phyloP scores from a whole-genome alignment of 2,888 invertebrate species.

The Ornithoptera priamus region DNA sequence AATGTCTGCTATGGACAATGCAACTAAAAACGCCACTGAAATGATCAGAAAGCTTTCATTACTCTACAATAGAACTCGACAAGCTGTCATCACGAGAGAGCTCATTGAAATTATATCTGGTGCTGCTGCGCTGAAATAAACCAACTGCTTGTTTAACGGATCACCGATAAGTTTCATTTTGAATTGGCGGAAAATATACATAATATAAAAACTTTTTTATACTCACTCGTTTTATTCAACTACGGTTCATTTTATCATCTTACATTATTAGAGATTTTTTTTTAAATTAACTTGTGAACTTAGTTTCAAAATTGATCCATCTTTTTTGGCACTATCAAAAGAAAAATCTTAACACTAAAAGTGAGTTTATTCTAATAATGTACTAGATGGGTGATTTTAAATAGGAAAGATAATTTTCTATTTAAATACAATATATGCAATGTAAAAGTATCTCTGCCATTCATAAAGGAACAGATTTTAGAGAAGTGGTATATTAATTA shows the following conservation, averaged over 20 bases:
- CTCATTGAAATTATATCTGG: constrained; percentile 95
- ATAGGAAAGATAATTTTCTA: too few species aligned
- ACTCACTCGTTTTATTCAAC: not conserved
- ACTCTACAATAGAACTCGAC: constrained; percentile 88
- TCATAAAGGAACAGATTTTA: too few species aligned
- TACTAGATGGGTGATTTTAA: too few species aligned
- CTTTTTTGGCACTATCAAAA: too few species aligned
- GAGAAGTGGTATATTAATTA: too few species aligned
- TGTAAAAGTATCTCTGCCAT: too few species aligned
- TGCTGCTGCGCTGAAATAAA: constrained; percentile 85
- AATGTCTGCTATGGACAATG: constrained; percentile 92
- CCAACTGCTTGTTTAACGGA: not conserved
- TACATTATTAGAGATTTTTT: too few species aligned
- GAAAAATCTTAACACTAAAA: too few species aligned
- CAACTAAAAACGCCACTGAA: constrained; percentile 89
- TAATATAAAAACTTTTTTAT: not conserved
- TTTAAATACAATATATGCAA: too few species aligned
- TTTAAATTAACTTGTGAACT: too few species aligned
- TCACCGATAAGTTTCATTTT: not conserved
- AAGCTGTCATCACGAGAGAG: constrained; percentile 92
- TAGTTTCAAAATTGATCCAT: too few species aligned
- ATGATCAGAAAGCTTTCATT: constrained; percentile 88
- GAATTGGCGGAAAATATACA: not conserved
- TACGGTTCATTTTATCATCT: not conserved
- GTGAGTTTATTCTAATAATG: too few species aligned